These are phyloP conservation scores for Montipora capitata DNA, from an alignment of 92 coral and sea anemone genomes.

Conservation along the genomic window DNA sequence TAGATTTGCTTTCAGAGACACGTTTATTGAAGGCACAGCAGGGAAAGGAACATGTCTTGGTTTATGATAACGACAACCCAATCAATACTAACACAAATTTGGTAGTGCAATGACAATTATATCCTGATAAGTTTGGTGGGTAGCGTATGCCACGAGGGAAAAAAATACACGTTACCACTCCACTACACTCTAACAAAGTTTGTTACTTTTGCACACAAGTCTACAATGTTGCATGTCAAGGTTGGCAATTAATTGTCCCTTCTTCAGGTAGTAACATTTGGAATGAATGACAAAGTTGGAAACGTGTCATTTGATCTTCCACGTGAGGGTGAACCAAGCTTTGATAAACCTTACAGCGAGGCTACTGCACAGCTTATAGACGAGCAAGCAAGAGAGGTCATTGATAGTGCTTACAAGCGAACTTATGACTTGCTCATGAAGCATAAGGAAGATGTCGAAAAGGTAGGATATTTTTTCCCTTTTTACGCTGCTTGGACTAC, in stretches of 20 bases:
- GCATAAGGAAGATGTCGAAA: conserved; percentile 93
- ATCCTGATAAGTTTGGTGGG: too few species aligned
- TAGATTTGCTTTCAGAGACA: too few species aligned
- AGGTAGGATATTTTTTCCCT: conserved; percentile 65
- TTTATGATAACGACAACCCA: too few species aligned
- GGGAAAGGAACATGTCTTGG: too few species aligned
- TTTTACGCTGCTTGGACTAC: neutral
- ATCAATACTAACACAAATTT: too few species aligned
- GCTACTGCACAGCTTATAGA: conserved; percentile 99
- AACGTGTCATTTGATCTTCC: conserved; percentile 99
- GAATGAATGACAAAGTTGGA: conserved; percentile 97
- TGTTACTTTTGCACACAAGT: too few species aligned
- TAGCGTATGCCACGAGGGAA: too few species aligned
- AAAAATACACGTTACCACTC: neutral
- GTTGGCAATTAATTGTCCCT: neutral
- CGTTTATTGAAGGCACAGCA: too few species aligned
- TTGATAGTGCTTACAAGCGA: conserved; percentile 89
- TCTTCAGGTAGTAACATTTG: conserved; percentile 95
- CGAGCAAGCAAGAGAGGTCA: conserved; percentile 99
- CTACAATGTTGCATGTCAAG: too few species aligned
- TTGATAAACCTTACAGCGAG: conserved; percentile 99
- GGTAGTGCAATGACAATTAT: too few species aligned
- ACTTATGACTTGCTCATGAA: conserved; percentile 80
- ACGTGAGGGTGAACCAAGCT: conserved; percentile 97
- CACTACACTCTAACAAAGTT: neutral